These are phyloP conservation scores for Hiodon tergisus DNA, from an alignment of 2,113 vertebrate species.

Conservation along the genomic window DNA sequence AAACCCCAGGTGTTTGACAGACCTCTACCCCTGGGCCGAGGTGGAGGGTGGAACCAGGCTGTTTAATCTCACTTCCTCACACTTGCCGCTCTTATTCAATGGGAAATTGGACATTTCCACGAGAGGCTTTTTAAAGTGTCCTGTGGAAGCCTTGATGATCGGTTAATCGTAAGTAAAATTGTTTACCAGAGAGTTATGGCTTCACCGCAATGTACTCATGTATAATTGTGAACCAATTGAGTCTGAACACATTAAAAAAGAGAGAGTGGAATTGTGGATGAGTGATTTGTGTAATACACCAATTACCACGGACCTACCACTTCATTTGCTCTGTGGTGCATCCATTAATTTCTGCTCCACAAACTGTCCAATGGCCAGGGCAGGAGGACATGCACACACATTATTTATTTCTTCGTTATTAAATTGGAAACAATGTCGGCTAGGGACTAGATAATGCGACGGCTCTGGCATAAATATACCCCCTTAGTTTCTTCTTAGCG, in stretches of 20 bases:
- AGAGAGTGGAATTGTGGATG: constrained; percentile 18
- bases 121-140: constrained; percentile 10
- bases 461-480: constrained; percentile 57
- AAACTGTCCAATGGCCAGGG: neutral
- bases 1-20: neutral
- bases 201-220: neutral
- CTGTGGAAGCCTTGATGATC: constrained; percentile 9
- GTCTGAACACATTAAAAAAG: constrained; percentile 49
- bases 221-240: constrained; percentile 46
- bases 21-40: too few species aligned
- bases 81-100: neutral
- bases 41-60: neutral
- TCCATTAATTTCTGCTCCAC: constrained; percentile 34
- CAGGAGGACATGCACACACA: constrained; percentile 13
- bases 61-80: neutral
- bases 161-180: constrained; percentile 9
- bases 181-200: constrained; percentile 40
- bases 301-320: constrained; percentile 35
- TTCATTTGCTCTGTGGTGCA: neutral
- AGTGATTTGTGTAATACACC: constrained; percentile 44
- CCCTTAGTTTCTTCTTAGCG: constrained; percentile 55
- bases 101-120: constrained; percentile 5
- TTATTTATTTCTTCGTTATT: constrained; percentile 61
- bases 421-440: constrained; percentile 31
- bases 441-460: constrained; percentile 47